Conservation (phyloP, 2,888 invertebrate species). For the Thecocarcelia acutangulata region DNA sequence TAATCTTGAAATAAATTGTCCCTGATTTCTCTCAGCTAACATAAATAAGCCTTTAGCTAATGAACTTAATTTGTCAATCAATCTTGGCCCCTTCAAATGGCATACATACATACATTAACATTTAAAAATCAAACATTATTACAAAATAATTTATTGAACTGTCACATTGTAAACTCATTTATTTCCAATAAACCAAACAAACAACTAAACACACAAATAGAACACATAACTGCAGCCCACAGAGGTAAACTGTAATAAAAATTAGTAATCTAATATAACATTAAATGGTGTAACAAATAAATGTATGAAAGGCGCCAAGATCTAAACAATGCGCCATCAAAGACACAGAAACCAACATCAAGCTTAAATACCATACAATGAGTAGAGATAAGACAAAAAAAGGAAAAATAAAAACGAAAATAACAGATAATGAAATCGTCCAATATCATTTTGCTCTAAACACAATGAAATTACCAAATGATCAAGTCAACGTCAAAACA, state of each 20-base stretch:
- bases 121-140: conserved; percentile 35
- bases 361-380: conserved; percentile 28
- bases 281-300: conserved; percentile 68
- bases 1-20: too few relatives aligned
- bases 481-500: background rate
- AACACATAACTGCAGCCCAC: conserved; percentile 43
- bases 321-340: conserved; percentile 60
- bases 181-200: conserved; percentile 56
- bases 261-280: conserved; percentile 67
- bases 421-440: conserved; percentile 45
- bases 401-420: conserved; percentile 26
- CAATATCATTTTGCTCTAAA: conserved; percentile 15
- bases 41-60: conserved; percentile 34
- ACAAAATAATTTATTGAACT: conserved; percentile 50
- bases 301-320: conserved; percentile 63
- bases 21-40: background rate
- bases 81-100: conserved; percentile 21
- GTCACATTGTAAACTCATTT: conserved; percentile 66
- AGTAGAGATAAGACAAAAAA: too few relatives aligned
- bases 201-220: background rate
- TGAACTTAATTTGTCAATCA: conserved; percentile 53
- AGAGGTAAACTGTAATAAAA: conserved; percentile 51
- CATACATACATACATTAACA: too few relatives aligned
- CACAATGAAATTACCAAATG: conserved; percentile 13
- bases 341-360: conserved; percentile 4